Evolutionary conservation across 2,888 invertebrate genomes (phyloP), one percentile per base, ranked within the genome.

Genomic region (Melinaea marsaeus): DNA sequence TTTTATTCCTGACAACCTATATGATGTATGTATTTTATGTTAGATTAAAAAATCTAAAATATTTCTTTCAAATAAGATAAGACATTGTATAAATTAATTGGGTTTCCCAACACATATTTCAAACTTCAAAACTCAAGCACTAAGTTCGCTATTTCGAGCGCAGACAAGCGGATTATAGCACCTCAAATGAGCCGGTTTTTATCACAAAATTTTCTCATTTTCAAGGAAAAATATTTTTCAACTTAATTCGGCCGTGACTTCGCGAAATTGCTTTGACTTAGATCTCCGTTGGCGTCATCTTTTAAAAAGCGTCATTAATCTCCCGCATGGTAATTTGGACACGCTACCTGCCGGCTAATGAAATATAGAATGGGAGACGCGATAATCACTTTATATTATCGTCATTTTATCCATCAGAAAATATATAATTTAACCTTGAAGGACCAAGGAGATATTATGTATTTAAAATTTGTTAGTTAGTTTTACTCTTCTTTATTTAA

Each of bases 201-300:
- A 48, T 48, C 48, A 48, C 13, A 48, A 48, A 48, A 48, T 48
- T 48, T 48, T 55, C 60, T 61, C 62, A 62, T 62, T 65, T 70
- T 62, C 54, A 54, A 59, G 56, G 11, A 65, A 68, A 63, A 59
- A 62, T 57, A 57, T 60, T 59, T 62, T 22, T 46, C 45, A 62
- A 58, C 65, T 60, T 66, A 64, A 68, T 65, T 60, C 68, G 51
- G 56, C 51, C 61, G 66, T 68, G 62, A 68, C 68, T 68, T 47
- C 54, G 66, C 58, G 58, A 64, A 68, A 68, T 68, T 66, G 66
- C 57, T 55, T 1, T 60, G 58, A 65, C 63, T 65, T 61, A 60
- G 63, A 55, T 51, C 51, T 32, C 32, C 32, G 32, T 51, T 51
- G 51, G 51, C 62, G 62, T 47, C 62, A 13, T 48, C 48, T 48